Evolutionary conservation across 2,113 vertebrate genomes (phyloP).

Genomic region (Gila orcuttii): DNA sequence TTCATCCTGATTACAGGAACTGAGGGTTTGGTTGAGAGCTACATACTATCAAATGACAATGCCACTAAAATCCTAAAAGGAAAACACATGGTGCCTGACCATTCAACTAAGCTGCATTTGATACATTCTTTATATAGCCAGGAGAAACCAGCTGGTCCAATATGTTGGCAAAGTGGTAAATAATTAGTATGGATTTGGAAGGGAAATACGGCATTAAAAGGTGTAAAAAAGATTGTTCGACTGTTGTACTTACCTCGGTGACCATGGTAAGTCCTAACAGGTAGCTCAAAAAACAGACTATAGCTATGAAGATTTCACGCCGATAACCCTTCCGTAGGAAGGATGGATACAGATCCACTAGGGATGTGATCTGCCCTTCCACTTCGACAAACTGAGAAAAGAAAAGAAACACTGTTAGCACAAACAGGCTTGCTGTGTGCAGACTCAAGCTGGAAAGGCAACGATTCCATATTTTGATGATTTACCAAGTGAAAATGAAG

Average conservation of each 20-base stretch:
- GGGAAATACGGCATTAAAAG: not conserved
- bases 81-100: slow-evolving; percentile 26
- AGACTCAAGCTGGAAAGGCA: not conserved
- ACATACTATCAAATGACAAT: slow-evolving; percentile 20
- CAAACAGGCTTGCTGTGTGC: not conserved
- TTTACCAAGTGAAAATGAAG: not conserved
- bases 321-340: slow-evolving; percentile 99
- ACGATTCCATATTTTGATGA: not conserved
- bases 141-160: not conserved
- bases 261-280: slow-evolving; percentile 98
- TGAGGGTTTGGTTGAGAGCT: slow-evolving; percentile 22
- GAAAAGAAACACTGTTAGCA: slow-evolving; percentile 15
- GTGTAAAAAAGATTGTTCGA: not conserved
- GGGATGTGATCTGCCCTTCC: slow-evolving; percentile 99
- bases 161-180: not conserved
- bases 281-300: slow-evolving; percentile 96
- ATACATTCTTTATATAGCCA: not conserved
- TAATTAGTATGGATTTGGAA: not conserved
- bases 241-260: slow-evolving; percentile 84
- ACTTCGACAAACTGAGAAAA: slow-evolving; percentile 96
- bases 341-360: slow-evolving; percentile 99
- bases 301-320: slow-evolving; percentile 98
- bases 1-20: slow-evolving; percentile 28
- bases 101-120: slow-evolving; percentile 20
- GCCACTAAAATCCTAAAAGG: slow-evolving; percentile 12